Evolutionary conservation across 2,888 invertebrate species (phyloP).

Genomic region (Frankliniella intonsa): DNA sequence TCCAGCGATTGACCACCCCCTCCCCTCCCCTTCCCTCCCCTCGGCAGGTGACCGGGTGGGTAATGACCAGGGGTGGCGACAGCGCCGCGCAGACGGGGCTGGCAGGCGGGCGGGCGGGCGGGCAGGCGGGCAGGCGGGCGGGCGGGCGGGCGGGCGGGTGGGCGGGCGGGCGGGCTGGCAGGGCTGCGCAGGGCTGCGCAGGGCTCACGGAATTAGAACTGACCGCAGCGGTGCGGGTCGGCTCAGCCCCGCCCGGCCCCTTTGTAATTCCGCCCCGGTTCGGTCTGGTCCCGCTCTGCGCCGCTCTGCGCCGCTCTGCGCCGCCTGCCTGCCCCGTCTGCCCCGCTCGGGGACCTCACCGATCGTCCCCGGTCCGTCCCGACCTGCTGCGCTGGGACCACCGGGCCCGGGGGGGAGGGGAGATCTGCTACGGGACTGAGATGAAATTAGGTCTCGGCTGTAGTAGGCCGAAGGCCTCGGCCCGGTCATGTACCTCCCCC

Average conservation of each 20-base stretch:
- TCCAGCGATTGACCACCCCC: neutral
- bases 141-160: no score
- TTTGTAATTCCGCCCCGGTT: neutral
- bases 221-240: neutral
- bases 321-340: no score
- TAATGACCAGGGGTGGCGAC: constrained; percentile 10
- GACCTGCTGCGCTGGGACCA: no score
- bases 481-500: neutral
- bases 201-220: neutral
- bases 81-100: neutral
- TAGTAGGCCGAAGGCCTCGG: neutral
- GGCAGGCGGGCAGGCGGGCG: no score
- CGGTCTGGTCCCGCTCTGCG: neutral
- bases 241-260: neutral
- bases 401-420: neutral
- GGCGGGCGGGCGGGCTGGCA: no score
- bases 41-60: neutral
- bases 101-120: neutral
- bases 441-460: neutral
- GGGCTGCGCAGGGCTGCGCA: neutral
- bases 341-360: no score
- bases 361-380: neutral
- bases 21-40: no score
- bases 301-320: no score
- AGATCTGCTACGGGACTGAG: neutral